Percentiles rank a stretch among this genome's conserved stretches.
phyloP scores from a whole-genome alignment of 2,797 vertebrate genomes.

The Chelmon rostratus region DNA sequence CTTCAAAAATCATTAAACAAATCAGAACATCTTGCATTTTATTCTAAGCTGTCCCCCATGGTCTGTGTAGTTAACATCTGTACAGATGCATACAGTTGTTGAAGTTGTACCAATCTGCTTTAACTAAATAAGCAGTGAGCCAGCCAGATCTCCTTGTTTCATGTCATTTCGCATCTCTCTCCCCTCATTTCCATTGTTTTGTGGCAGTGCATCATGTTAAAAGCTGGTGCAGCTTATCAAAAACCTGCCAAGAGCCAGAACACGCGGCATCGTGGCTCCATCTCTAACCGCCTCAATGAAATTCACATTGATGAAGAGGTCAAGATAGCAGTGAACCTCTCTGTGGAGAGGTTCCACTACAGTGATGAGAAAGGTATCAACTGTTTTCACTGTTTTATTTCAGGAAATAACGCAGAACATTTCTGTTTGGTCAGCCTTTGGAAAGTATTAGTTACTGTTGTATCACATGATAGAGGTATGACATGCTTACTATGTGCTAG shows the following conservation, averaged over 20 bases:
- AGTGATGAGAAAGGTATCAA: slow-evolving; percentile 89
- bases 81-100: no score
- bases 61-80: no score
- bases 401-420: background rate
- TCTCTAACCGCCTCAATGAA: slow-evolving; percentile 84
- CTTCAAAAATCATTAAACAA: no score
- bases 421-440: background rate
- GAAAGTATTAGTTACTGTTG: background rate
- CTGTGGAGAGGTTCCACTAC: slow-evolving; percentile 91
- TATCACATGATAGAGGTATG: background rate
- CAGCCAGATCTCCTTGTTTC: no score
- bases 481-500: background rate
- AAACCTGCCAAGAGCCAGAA: slow-evolving; percentile 41
- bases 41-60: no score
- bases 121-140: no score
- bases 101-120: no score
- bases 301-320: slow-evolving; percentile 91
- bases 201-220: slow-evolving; percentile 69
- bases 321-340: slow-evolving; percentile 90
- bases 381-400: background rate
- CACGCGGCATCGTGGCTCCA: slow-evolving; percentile 38
- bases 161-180: no score
- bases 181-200: background rate
- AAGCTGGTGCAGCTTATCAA: slow-evolving; percentile 68
- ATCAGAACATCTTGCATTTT: no score